A percentile compares a stretch with the other conserved stretches of the same genome.
Evolutionary conservation across 1,140 invertebrate genomes (phyloP).

Genomic region (Drosophila seguyi): DNA sequence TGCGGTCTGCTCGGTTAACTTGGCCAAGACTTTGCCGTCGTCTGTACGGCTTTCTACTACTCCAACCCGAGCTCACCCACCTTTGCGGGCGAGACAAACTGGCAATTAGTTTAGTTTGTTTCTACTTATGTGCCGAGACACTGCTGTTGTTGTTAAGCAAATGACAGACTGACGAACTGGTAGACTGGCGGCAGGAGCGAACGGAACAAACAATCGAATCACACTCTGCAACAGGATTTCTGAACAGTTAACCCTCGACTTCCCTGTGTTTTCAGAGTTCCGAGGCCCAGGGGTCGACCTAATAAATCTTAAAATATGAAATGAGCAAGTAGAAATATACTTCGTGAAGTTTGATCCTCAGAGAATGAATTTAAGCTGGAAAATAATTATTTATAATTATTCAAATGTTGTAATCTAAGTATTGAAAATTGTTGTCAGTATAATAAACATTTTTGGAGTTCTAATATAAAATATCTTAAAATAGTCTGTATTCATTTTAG

Average conservation of each 20-base stretch:
- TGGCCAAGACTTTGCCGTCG: conserved; percentile 44
- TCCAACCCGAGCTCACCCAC: conserved; percentile 1
- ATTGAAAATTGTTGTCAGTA: too few species aligned
- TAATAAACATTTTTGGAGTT: too few species aligned
- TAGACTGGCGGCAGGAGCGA: conserved; percentile 3
- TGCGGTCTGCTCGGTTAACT: conserved; percentile 52
- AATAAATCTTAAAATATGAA: conserved; percentile 13
- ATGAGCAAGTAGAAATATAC: too few species aligned
- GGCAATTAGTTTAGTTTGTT: conserved; percentile 68
- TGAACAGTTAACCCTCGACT: not conserved
- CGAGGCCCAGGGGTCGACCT: not conserved
- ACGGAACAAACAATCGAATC: conserved; percentile 2
- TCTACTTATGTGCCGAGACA: conserved; percentile 40
- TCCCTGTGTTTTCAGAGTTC: not conserved
- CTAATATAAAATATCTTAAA: too few species aligned
- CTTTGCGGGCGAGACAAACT: conserved; percentile 70
- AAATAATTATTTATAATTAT: not conserved
- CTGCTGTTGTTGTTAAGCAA: conserved; percentile 64
- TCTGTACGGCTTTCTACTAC: not conserved
- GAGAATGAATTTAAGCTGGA: not conserved
- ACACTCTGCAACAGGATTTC: conserved; percentile 28
- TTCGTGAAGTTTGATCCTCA: not conserved
- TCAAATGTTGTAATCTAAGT: not conserved
- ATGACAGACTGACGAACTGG: conserved; percentile 49
- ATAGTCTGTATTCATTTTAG: too few species aligned